Base-by-base conservation (phyloP, 1,140 invertebrate species). In the Hestina assimilis region DNA sequence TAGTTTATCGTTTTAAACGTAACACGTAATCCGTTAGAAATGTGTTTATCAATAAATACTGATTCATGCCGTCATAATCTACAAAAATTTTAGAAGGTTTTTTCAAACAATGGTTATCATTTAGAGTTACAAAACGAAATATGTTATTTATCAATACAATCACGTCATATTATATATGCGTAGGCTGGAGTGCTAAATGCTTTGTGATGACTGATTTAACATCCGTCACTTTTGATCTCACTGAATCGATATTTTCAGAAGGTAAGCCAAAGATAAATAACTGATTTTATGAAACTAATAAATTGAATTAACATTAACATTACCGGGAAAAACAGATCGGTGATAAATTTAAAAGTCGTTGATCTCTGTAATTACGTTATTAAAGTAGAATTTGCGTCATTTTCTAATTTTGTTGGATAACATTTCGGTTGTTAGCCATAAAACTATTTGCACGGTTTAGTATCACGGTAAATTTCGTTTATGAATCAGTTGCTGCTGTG, bases 381-480 rank as follows among this genome's bases (percentile, higher is more conserved):
- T 50, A 31, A 17, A n/a, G 14, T 23, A 15, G 45, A 57, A 26
- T 50, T 48, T 48, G 26, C 54, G 45, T 57, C 54, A 57, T 9
- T 2, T 15, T 7, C 24, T 29, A 14, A 50, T 11, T 50, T 35
- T 35, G 47, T 24, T 12, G 33, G 19, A 38, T 38, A 38, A 38
- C 33, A 50, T 50, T 52, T 46, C 31, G 33, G 43, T 56, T 41
- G 23, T 46, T 41, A 29, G 43, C 54, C 29, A 29, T 56, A 56
- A 56, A 56, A 46, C 24, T 24, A 29, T 45, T 56, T 46, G 21
- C 23, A 15, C 4, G 6, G 31, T 21, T 35, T 46, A 40, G 33
- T 35, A 40, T 51, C 42, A 45, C 23, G 17, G 38, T 23, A 8
- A 28, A 41, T 52, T 28, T 38, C 17, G 24, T 20, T 19, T 41